Percentiles rank a stretch among this genome's conserved stretches.
Evolutionary conservation across 92 coral and sea anemone species (phyloP).

Genomic region (Plumapathes pennacea): DNA sequence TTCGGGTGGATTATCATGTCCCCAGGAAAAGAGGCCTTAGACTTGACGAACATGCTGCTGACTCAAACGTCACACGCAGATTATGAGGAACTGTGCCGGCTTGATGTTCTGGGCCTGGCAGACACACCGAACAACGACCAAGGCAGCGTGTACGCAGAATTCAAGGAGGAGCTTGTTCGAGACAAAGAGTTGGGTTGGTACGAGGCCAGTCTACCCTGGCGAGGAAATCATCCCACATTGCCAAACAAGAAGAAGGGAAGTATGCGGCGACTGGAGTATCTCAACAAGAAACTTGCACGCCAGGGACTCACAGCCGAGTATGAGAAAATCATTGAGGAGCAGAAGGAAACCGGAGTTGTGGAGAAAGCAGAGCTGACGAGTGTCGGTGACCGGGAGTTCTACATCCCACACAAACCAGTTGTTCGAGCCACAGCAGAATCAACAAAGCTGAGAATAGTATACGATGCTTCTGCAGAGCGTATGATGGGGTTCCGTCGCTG

Average conservation of each 20-base stretch:
- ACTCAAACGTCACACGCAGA: slow-evolving; percentile 32
- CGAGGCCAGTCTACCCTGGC: slow-evolving; percentile 41
- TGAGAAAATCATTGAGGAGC: slow-evolving; percentile 1
- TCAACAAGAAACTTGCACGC: not conserved
- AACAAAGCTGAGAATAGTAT: slow-evolving; percentile 40
- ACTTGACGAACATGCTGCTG: slow-evolving; percentile 13
- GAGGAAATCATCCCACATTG: slow-evolving; percentile 15
- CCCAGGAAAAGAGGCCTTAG: slow-evolving; percentile 29
- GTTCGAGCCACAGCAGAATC: slow-evolving; percentile 5
- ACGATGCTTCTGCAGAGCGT: slow-evolving; percentile 41
- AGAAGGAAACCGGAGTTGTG: slow-evolving; percentile 1
- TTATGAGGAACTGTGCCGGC: slow-evolving; percentile 13
- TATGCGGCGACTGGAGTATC: slow-evolving; percentile 2
- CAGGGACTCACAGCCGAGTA: not conserved
- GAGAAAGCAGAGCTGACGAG: not conserved
- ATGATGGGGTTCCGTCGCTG: slow-evolving; percentile 20
- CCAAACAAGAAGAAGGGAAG: slow-evolving; percentile 28
- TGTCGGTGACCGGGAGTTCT: slow-evolving; percentile 1
- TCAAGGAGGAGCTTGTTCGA: slow-evolving; percentile 3
- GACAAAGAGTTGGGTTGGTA: too few species aligned
- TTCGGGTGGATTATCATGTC: slow-evolving; percentile 32
- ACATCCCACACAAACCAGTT: not conserved
- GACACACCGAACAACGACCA: too few species aligned
- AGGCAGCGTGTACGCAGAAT: not conserved
- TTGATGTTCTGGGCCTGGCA: slow-evolving; percentile 19